A percentile compares a stretch with the other conserved stretches of the same genome.
Conservation (phyloP, 2,113 vertebrate species). For the Pangasianodon hypophthalmus region DNA sequence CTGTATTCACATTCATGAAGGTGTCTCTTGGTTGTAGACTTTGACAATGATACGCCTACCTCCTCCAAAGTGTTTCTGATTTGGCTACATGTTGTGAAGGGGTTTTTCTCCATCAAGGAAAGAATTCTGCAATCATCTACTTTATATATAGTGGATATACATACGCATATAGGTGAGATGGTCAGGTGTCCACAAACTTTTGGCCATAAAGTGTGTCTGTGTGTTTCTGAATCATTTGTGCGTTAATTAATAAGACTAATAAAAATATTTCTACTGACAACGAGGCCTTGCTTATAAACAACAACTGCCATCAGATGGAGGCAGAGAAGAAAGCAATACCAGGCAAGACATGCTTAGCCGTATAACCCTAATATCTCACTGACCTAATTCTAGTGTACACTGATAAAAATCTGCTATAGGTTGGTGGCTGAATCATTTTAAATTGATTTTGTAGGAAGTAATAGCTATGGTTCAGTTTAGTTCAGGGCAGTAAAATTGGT, state of each 20-base stretch:
- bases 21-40: no score
- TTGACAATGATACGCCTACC: no score
- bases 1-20: no score
- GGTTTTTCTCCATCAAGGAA: no score
- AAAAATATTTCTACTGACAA: background rate
- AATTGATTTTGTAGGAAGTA: background rate
- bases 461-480: background rate
- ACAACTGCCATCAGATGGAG: background rate
- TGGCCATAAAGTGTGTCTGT: background rate
- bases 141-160: no score
- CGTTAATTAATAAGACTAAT: background rate
- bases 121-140: no score
- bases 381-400: background rate
- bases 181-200: background rate
- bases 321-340: background rate
- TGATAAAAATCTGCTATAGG: background rate
- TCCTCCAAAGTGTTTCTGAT: no score
- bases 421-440: background rate
- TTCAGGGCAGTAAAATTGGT: background rate
- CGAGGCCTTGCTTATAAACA: background rate
- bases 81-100: no score
- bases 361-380: background rate
- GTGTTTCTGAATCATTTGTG: background rate
- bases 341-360: background rate
- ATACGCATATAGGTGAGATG: background rate